Percentiles rank a stretch among this genome's conserved stretches.
These are phyloP conservation scores for Drosophila kurseongensis DNA, from an alignment of 1,140 invertebrate species.

Conservation along the genomic window DNA sequence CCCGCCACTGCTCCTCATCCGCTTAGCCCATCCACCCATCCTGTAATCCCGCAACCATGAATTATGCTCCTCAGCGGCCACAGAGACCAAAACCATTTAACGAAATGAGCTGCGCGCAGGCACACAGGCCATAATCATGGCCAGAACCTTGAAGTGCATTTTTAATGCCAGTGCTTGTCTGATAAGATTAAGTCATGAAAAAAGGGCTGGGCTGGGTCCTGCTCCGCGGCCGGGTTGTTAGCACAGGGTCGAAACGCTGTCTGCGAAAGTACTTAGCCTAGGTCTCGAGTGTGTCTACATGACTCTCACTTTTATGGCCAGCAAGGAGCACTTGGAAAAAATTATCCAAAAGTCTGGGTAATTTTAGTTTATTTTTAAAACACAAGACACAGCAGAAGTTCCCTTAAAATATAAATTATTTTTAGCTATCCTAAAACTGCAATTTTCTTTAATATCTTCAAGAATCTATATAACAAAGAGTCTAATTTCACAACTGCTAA, in stretches of 20 bases:
- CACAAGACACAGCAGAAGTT: too few species aligned
- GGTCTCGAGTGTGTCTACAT: constrained; percentile 79
- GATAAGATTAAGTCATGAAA: constrained; percentile 82
- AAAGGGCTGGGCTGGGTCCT: constrained; percentile 36
- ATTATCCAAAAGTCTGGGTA: too few species aligned
- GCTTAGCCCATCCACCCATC: constrained; percentile 8
- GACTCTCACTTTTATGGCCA: constrained; percentile 73
- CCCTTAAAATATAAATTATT: too few species aligned
- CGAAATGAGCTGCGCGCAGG: constrained; percentile 61
- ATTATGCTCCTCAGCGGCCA: constrained; percentile 55
- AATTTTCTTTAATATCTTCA: too few species aligned
- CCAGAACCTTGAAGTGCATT: constrained; percentile 81
- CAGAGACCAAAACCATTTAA: constrained; percentile 79
- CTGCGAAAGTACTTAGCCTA: constrained; percentile 71
- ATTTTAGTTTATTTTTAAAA: background rate
- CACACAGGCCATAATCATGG: constrained; percentile 63
- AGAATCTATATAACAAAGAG: too few species aligned
- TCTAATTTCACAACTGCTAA: too few species aligned
- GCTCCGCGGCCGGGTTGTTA: constrained; percentile 33
- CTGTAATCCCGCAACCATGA: constrained; percentile 78
- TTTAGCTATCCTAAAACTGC: too few species aligned
- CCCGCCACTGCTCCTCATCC: constrained; percentile 10
- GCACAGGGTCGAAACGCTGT: constrained; percentile 33
- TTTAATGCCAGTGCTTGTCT: constrained; percentile 81
- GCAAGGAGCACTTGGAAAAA: constrained; percentile 20